Base-by-base conservation (phyloP, 2,888 invertebrate species). In the Anarsia innoxiella region DNA sequence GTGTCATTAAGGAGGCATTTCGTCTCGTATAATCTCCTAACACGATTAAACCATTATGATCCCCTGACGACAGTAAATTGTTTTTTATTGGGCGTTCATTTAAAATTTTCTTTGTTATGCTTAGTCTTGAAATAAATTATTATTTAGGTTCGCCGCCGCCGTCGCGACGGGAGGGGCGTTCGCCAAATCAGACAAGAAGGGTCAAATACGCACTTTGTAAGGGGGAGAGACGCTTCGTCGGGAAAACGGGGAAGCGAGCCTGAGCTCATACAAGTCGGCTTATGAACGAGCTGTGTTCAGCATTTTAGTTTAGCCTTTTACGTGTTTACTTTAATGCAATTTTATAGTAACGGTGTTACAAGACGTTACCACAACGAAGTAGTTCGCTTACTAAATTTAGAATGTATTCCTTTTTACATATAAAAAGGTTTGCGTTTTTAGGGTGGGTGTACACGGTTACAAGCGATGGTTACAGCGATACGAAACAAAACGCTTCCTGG, bases 401-500 rank as follows among this genome's bases (percentile, higher is more conserved):
- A 25, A 2, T n/a, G 25, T 6, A 5, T 19, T 6, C 3, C 19
- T 5, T 19, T 19, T 19, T 19, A 19, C 19, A 19, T 25, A n/a
- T 4, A 25, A 25, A 25, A n/a, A 9, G n/a, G 2, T 25, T 4
- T 9, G n/a, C 10, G 14, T 14, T 33, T 33, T 59, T 59, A 53
- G 64, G 66, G 59, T 49, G 55, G 54, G 51, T 52, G 49, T 56
- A 60, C 61, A 60, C 53, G 47, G 54, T 56, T n/a, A 31, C 37
- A 54, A 48, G 44, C 63, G 70, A 77, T 65, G 69, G 55, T 54
- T 59, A 57, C 49, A 32, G 50, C 51, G 79, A 80, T 82, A 80
- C 36, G 14, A 63, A 56, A 75, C 77, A 78, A 78, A 77, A 75
- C 59, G 63, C 64, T 80, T 80, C 80, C 82, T 71, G 74, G 56